Conservation (phyloP, 37 sponge, comb jelly and placozoan genomes). For the Theonella swinhoei region DNA sequence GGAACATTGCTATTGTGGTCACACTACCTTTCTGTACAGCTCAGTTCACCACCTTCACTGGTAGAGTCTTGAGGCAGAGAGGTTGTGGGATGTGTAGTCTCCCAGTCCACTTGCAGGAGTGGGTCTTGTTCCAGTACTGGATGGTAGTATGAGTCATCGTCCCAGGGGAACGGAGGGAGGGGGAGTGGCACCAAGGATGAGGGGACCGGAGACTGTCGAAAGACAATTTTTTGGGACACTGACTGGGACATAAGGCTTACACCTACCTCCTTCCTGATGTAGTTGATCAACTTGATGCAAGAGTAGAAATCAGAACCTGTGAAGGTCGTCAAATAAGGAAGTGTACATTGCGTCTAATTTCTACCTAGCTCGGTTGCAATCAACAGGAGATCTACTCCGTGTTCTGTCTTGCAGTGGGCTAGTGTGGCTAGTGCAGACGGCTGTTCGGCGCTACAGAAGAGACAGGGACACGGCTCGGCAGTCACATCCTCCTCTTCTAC, state of each 20-base stretch:
- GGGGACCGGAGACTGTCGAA: slow-evolving; percentile 5
- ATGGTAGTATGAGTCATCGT: slow-evolving; percentile 44
- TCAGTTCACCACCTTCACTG: too few relatives aligned
- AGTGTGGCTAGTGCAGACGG: slow-evolving; percentile 27
- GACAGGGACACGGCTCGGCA: slow-evolving; percentile 16
- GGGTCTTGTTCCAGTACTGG: slow-evolving; percentile 74
- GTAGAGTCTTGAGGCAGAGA: too few relatives aligned
- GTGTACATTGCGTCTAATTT: neutral
- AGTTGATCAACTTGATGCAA: slow-evolving; percentile 81
- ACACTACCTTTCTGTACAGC: too few relatives aligned
- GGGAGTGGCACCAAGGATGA: neutral
- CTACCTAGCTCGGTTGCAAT: slow-evolving; percentile 22
- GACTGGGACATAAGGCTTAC: too few relatives aligned
- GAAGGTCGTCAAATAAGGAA: neutral
- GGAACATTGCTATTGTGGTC: neutral
- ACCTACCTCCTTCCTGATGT: slow-evolving; percentile 46
- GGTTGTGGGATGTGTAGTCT: too few relatives aligned
- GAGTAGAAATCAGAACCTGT: slow-evolving; percentile 66
- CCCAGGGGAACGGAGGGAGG: slow-evolving; percentile 58
- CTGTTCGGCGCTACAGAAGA: slow-evolving; percentile 40
- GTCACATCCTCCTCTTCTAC: slow-evolving; percentile 51
- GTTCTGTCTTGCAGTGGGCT: slow-evolving; percentile 52
- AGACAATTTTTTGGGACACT: too few relatives aligned
- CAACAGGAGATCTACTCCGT: slow-evolving; percentile 18
- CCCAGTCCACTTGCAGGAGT: slow-evolving; percentile 59